Evolutionary conservation across 2,797 vertebrate species (phyloP), one percentile per base, ranked within the genome.

Genomic region (Taeniopygia guttata): DNA sequence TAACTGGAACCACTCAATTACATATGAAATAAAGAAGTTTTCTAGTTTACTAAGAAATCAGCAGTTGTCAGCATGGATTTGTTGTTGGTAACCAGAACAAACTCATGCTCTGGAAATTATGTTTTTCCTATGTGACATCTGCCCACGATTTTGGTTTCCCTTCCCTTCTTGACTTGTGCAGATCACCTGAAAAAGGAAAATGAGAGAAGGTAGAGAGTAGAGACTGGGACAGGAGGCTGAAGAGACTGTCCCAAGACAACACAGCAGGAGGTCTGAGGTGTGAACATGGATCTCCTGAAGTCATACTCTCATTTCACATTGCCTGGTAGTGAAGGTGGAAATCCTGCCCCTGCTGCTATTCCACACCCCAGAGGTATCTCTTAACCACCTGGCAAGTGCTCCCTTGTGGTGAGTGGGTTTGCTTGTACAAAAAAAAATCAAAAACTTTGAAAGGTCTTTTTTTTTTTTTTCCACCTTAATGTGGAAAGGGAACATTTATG

Each of bases 1-100:
- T 96, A 96, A 42, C 81, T 95, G 95, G 88, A 87, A 93, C 64
- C 60, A 45, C 70, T 90, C 42, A 88, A 78, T 93, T 95, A 86
- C 36, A 59, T 73, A 78, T 25, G 32, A 89, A 94, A 94, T 96
- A 49, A 80, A 88, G 42, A 90, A 55, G 8, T 91, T 88, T 84
- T 82, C 76, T 87, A 75, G 76, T 91, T 95, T 93, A 67, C 52
- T 87, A 34, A 68, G 76, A 73, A 86, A 36, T 13, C 45, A 52
- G 40, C 34, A 79, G 72, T 70, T 89, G 46, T 64, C 63, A 86
- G 51, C 51, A 30, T 45, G 51, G 74, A 62, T 85, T 92, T 83
- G 29, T 51, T 89, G 49, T n/a, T 87, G 38, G 78, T 67, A 92
- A 80, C 78, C 48, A 78, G 32, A 89, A 58, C 10, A 78, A 74